Evolutionary conservation across 53 echinoderm and acorn worm species (phyloP).

Genomic region (Apostichopus leukothele): DNA sequence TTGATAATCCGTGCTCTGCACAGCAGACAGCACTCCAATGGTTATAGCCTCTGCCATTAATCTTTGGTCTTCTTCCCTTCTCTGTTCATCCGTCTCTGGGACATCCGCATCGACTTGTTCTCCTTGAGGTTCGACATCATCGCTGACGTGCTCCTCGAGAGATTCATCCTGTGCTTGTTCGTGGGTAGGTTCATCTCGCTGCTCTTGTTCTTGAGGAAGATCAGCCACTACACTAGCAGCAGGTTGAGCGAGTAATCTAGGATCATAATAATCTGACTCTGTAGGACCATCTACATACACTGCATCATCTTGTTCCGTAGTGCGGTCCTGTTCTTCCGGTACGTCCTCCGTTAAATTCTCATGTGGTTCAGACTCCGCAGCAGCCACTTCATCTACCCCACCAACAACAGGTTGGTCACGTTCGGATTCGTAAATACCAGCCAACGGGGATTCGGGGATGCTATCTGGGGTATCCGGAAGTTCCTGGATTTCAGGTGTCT

Average conservation of each 20-base stretch:
- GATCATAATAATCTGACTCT: slow-evolving; percentile 94
- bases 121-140: not conserved
- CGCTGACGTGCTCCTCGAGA: not conserved
- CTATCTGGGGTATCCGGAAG: slow-evolving; percentile 94
- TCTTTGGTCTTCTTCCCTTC: slow-evolving; percentile 26
- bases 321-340: slow-evolving; percentile 38
- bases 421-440: not conserved
- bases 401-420: not conserved
- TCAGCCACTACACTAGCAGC: not conserved
- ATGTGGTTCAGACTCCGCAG: slow-evolving; percentile 12
- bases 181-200: not conserved
- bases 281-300: slow-evolving; percentile 85
- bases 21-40: slow-evolving; percentile 15
- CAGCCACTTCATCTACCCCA: slow-evolving; percentile 4
- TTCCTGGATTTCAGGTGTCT: slow-evolving; percentile 85
- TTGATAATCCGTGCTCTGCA: not conserved
- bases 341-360: not conserved
- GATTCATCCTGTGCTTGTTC: not conserved
- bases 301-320: slow-evolving; percentile 41
- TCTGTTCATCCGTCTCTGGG: slow-evolving; percentile 1
- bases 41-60: slow-evolving; percentile 13
- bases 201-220: not conserved
- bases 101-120: not conserved
- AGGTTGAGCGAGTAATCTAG: slow-evolving; percentile 56
- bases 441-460: slow-evolving; percentile 31